Evolutionary conservation across 2,113 vertebrate species (phyloP).

Genomic region (Lathamus discolor): DNA sequence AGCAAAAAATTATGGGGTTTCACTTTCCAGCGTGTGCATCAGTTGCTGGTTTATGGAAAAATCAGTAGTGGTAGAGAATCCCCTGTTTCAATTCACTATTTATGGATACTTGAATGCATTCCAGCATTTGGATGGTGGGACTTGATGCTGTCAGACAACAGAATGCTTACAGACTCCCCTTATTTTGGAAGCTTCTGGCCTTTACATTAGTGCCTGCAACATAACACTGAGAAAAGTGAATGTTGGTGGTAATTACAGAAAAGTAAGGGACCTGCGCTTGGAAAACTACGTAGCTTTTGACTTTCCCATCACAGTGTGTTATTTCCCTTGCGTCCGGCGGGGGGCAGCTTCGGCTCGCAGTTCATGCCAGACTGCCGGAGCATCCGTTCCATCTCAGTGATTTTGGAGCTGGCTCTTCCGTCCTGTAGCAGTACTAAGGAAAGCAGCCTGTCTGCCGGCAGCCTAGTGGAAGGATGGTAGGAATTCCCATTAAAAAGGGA

Average conservation of each 20-base stretch:
- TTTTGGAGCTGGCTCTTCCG: not conserved
- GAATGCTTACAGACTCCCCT: not conserved
- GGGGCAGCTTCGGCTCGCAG: not conserved
- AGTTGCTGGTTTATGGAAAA: not conserved
- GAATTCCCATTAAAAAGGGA: not conserved
- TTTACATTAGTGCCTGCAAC: not conserved
- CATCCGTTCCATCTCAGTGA: fast-evolving
- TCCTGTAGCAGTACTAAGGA: fast-evolving
- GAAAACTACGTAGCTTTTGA: fast-evolving
- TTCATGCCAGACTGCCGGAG: fast-evolving
- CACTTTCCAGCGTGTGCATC: not conserved
- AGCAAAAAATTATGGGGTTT: not conserved
- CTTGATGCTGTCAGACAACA: not conserved
- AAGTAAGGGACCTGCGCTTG: fast-evolving
- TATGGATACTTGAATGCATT: not conserved
- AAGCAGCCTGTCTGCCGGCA: not conserved
- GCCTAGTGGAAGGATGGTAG: not conserved
- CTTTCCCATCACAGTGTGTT: fast-evolving
- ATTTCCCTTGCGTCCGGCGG: not conserved
- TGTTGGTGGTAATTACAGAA: fast-evolving
- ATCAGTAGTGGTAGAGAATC: not conserved
- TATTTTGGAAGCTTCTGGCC: not conserved
- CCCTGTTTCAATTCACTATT: not conserved
- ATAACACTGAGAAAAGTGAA: not conserved
- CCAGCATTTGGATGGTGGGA: not conserved